Base-by-base conservation (phyloP, 2,113 vertebrate genomes). In the Ceyx margarethae region DNA sequence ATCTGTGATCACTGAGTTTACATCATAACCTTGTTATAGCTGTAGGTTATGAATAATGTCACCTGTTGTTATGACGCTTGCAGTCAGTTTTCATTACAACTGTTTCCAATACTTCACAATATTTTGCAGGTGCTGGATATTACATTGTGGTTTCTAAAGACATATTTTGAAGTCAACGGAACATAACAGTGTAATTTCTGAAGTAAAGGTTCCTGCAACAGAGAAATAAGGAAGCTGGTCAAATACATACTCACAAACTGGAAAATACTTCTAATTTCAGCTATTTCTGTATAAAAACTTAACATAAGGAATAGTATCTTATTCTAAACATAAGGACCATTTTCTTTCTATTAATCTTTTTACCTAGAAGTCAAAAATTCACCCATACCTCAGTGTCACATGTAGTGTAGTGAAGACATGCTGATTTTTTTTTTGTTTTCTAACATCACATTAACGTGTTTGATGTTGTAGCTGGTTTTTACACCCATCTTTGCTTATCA, bases 1-100 rank as follows among this genome's bases (percentile, higher is more conserved):
- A 95, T 94, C 96, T 96, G 16, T 91, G 90, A 91, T 96, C 96
- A 90, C 43, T 76, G 85, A 95, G 93, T 97, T 97, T 95, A 87
- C 94, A 97, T 97, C 96, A 97, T 86, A 97, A 94, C 91, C 87
- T 96, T 89, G 58, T 94, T 97, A 82, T 91, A 95, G 84, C 85
- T 96, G 54, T 90, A 89, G 86, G 61, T 95, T 96, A 91, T 96
- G 96, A 97, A 97, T 96, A 97, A 97, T 97, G 95, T 97, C 97
- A 98, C 97, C 96, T 97, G 96, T 96, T 97, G 97, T 97, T 97
- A 95, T 97, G 96, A 97, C 33, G 68, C 81, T 80, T 91, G 86
- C 92, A 96, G 96, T 96, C 97, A 96, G 93, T 96, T 97, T 95
- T 97, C 96, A 97, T 98, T 97, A 97, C 94, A 91, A 82, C 89